Conservation (phyloP, 1,140 invertebrate genomes). For the Helicoverpa zea region DNA sequence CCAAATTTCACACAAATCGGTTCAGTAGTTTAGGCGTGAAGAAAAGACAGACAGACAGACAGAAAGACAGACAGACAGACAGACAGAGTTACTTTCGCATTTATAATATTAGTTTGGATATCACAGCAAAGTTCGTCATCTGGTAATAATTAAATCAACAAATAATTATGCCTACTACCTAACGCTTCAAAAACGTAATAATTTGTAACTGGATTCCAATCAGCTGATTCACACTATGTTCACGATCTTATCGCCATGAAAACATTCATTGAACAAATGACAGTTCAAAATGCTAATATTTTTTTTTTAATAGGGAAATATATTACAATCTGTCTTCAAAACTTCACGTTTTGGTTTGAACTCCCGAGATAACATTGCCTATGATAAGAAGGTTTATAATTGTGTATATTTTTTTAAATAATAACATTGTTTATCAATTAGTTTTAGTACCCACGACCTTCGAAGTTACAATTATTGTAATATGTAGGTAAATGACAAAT, state of each 20-base stretch:
- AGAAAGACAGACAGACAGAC: too few species aligned
- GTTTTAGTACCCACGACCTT: slow-evolving; percentile 1
- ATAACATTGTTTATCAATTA: not conserved
- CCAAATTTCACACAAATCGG: too few species aligned
- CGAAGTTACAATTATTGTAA: not conserved
- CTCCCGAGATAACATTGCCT: not conserved
- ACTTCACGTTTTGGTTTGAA: not conserved
- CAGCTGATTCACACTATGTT: not conserved
- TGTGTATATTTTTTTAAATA: too few species aligned
- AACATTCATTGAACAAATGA: slow-evolving; percentile 25
- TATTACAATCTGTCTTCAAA: not conserved
- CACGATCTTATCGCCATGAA: not conserved
- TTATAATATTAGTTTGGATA: too few species aligned
- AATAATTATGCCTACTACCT: not conserved
- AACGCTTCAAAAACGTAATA: not conserved
- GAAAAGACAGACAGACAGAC: too few species aligned
- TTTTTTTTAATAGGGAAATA: not conserved
- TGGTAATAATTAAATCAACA: not conserved
- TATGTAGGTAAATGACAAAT: not conserved
- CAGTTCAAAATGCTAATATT: not conserved
- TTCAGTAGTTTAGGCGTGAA: too few species aligned
- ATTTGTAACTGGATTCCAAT: not conserved
- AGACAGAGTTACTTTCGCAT: too few species aligned
- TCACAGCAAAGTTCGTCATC: too few species aligned
- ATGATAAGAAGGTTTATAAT: too few species aligned